Evolutionary conservation across 2,797 vertebrate species (phyloP).

Genomic region (Eulemur coronatus): DNA sequence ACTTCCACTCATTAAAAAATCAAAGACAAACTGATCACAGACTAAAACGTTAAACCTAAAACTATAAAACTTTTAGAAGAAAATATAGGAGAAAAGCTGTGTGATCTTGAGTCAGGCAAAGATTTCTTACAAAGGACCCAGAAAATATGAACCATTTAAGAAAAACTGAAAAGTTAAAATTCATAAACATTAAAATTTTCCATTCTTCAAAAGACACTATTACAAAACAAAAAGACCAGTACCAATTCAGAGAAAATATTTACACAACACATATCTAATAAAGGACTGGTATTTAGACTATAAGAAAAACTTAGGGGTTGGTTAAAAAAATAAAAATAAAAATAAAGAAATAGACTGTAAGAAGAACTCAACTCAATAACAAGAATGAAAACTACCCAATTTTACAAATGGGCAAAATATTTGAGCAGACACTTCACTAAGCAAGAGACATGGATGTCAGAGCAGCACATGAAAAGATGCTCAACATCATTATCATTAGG

Average conservation of each 20-base stretch:
- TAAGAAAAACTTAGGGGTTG: neutral
- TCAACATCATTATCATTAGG: neutral
- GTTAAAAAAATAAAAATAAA: too few relatives aligned
- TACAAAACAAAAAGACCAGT: slow-evolving; percentile 2
- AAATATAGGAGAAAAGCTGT: neutral
- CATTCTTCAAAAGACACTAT: neutral
- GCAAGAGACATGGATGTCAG: neutral
- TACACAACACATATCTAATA: neutral
- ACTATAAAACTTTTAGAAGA: neutral
- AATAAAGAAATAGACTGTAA: neutral
- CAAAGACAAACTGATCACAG: neutral
- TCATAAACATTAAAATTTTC: neutral
- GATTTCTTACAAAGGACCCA: neutral
- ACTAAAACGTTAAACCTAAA: neutral
- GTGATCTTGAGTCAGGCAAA: neutral
- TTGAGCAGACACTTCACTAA: neutral
- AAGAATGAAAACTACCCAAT: neutral
- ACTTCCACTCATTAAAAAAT: neutral
- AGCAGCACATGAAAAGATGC: neutral
- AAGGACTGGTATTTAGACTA: neutral
- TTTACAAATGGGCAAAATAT: neutral
- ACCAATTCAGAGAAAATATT: neutral
- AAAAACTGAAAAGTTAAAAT: neutral
- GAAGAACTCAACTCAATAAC: neutral
- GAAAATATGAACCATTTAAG: neutral